These are phyloP conservation scores for Myotis myotis DNA, from an alignment of 2,797 vertebrate species.

Conservation along the genomic window DNA sequence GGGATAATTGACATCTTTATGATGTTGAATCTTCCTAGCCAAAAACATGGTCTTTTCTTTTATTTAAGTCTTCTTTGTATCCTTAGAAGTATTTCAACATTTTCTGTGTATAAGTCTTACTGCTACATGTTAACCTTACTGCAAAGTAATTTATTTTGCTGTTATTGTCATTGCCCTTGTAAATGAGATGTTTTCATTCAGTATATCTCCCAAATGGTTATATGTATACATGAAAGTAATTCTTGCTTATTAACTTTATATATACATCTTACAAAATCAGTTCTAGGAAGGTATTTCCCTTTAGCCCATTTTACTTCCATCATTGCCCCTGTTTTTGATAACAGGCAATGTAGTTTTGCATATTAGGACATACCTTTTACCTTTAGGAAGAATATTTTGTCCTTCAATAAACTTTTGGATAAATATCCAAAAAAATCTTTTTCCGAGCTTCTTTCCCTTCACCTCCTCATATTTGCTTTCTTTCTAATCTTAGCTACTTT, in stretches of 20 bases:
- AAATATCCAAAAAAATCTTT: slow-evolving; percentile 32
- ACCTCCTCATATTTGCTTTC: slow-evolving; percentile 36
- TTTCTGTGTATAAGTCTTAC: neutral
- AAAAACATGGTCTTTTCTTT: slow-evolving; percentile 51
- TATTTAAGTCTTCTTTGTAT: neutral
- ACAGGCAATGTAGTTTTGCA: neutral
- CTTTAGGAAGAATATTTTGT: slow-evolving; percentile 7
- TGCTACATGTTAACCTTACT: neutral
- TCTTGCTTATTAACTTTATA: neutral
- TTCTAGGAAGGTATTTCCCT: neutral
- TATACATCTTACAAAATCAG: neutral
- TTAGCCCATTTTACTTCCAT: neutral
- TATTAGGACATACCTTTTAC: neutral
- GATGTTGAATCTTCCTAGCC: slow-evolving; percentile 53
- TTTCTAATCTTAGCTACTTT: slow-evolving; percentile 40
- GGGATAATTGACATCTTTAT: slow-evolving; percentile 68
- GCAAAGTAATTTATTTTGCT: neutral
- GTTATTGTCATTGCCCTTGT: neutral
- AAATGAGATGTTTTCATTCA: neutral
- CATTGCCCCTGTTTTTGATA: slow-evolving; percentile 36
- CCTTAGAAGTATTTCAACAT: neutral
- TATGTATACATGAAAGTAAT: neutral
- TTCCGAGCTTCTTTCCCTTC: slow-evolving; percentile 13
- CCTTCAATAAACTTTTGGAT: neutral
- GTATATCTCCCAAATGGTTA: neutral